These are phyloP conservation scores for Neolamprologus falcicula DNA, from an alignment of 2,113 vertebrate genomes.

Conservation along the genomic window DNA sequence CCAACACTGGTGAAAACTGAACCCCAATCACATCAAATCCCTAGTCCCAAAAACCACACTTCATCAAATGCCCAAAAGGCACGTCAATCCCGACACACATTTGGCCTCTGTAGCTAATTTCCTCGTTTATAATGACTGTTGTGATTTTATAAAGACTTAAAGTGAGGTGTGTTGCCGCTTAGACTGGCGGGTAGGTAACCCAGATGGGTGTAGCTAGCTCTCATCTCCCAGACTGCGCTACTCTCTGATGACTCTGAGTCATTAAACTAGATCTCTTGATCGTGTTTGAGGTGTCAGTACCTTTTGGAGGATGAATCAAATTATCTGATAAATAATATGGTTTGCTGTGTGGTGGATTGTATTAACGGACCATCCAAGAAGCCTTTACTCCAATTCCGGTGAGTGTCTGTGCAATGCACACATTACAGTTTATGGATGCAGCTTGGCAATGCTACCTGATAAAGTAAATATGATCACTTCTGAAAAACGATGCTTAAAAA, in stretches of 20 bases:
- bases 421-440: neutral
- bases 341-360: neutral
- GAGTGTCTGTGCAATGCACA: neutral
- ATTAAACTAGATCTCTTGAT: neutral
- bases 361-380: neutral
- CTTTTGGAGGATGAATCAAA: neutral
- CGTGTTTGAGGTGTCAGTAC: neutral
- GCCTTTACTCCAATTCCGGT: rapidly evolving
- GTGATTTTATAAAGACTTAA: neutral
- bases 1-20: neutral
- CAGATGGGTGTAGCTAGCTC: neutral
- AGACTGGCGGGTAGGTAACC: neutral
- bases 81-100: rapidly evolving
- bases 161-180: rapidly evolving
- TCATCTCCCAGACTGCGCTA: too few species aligned
- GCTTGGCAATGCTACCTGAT: neutral
- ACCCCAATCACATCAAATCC: rapidly evolving
- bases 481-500: neutral
- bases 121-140: rapidly evolving
- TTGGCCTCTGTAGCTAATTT: rapidly evolving
- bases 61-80: neutral
- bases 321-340: neutral
- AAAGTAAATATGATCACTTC: neutral
- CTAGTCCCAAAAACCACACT: neutral
- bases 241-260: neutral